Conservation (phyloP, 2,113 vertebrate species). For the Natator depressus region DNA sequence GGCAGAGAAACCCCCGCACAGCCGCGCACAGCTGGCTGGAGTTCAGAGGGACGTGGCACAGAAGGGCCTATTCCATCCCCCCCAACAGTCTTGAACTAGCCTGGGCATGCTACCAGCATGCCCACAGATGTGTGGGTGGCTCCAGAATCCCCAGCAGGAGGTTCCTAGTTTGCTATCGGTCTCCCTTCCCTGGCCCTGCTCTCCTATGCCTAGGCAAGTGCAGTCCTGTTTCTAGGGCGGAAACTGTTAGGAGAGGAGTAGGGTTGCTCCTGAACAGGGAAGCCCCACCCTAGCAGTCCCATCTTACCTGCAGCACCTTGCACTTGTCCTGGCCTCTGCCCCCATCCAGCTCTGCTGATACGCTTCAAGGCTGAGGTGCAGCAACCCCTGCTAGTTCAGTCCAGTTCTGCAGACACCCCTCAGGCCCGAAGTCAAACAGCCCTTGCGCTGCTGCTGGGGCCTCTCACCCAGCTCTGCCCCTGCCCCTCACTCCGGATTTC, state of each 20-base stretch:
- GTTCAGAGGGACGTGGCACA: neutral
- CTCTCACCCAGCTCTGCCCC: neutral
- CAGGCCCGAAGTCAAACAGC: neutral
- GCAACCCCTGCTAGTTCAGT: neutral
- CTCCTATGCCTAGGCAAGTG: neutral
- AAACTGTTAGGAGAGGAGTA: neutral
- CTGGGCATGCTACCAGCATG: neutral
- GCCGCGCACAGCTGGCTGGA: neutral
- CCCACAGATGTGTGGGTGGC: neutral
- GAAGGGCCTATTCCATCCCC: neutral
- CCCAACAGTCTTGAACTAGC: neutral
- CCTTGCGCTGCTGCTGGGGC: too few relatives aligned
- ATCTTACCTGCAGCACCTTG: neutral
- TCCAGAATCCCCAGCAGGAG: neutral
- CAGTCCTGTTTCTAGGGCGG: neutral
- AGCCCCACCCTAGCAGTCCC: neutral
- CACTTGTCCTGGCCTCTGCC: neutral
- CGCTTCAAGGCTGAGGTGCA: too few relatives aligned
- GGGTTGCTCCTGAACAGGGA: too few relatives aligned
- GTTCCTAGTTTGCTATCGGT: neutral
- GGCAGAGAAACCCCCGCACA: neutral
- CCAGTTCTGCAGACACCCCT: neutral
- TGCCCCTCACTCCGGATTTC: neutral
- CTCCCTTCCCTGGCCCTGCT: neutral
- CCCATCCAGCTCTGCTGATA: neutral